phyloP scores from a whole-genome alignment of 1,140 invertebrate genomes.

The Cryptotermes secundus region DNA sequence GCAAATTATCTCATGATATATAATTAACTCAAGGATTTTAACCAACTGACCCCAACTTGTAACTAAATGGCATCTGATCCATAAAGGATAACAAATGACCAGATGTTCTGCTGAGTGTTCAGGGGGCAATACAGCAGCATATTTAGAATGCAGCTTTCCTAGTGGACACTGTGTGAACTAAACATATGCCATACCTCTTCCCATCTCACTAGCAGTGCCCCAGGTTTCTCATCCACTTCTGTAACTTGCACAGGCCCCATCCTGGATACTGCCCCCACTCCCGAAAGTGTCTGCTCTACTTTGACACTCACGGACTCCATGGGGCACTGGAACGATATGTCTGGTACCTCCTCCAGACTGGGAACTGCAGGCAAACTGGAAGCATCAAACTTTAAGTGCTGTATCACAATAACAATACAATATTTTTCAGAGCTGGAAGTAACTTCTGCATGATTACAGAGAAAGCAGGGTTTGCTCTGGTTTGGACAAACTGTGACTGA shows the following conservation, averaged over 20 bases:
- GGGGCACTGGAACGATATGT: conserved; percentile 37
- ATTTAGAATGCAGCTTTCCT: no score
- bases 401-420: background rate
- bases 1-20: no score
- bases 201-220: conserved; percentile 39
- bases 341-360: conserved; percentile 38
- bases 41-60: no score
- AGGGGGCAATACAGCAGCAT: no score
- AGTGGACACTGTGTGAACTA: no score
- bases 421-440: background rate
- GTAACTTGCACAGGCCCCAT: conserved; percentile 39
- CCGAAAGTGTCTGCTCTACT: conserved; percentile 26
- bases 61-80: no score
- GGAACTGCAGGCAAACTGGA: conserved; percentile 39
- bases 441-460: background rate
- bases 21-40: no score
- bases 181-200: conserved; percentile 36
- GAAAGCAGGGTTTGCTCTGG: background rate
- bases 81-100: no score
- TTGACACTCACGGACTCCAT: conserved; percentile 28
- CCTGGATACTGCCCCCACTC: conserved; percentile 36
- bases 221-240: conserved; percentile 38
- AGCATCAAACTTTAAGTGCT: background rate
- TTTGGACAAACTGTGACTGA: no score
- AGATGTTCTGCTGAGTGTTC: no score